phyloP scores from a whole-genome alignment of 2,113 vertebrate genomes.

The Oreotragus oreotragus region DNA sequence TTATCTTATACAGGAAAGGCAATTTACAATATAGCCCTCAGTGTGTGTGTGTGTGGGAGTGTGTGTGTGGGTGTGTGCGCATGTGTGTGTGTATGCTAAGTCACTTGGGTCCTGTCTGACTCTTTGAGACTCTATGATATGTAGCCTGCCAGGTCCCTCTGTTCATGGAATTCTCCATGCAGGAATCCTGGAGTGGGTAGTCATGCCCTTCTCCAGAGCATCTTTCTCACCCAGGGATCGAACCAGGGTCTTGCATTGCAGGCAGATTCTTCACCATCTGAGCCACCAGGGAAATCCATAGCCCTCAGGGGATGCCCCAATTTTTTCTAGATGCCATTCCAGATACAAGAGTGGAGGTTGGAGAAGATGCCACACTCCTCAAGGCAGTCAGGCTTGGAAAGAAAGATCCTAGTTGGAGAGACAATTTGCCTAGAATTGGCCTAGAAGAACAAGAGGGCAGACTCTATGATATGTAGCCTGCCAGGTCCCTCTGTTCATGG shows the following conservation, averaged over 20 bases:
- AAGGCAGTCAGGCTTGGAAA: neutral
- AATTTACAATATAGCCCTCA: neutral
- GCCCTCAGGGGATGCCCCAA: fast-evolving
- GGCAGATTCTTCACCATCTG: neutral
- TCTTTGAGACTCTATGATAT: neutral
- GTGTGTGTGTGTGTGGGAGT: neutral
- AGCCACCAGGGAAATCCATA: neutral
- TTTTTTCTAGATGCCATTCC: neutral
- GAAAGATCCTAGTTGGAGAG: neutral
- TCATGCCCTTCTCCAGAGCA: neutral
- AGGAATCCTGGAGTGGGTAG: neutral
- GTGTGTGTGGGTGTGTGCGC: fast-evolving
- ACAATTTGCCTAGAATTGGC: neutral
- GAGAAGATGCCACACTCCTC: neutral
- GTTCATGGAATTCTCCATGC: neutral
- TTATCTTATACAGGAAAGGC: neutral
- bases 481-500: neutral
- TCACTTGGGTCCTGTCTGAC: neutral
- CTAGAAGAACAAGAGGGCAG: neutral
- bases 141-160: neutral
- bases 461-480: neutral
- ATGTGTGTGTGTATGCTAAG: neutral
- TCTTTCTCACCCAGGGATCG: neutral
- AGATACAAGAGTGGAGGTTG: neutral
- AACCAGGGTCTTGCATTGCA: neutral